These are phyloP conservation scores for Tachina grossa DNA, from an alignment of 2,888 invertebrate genomes.

Conservation along the genomic window DNA sequence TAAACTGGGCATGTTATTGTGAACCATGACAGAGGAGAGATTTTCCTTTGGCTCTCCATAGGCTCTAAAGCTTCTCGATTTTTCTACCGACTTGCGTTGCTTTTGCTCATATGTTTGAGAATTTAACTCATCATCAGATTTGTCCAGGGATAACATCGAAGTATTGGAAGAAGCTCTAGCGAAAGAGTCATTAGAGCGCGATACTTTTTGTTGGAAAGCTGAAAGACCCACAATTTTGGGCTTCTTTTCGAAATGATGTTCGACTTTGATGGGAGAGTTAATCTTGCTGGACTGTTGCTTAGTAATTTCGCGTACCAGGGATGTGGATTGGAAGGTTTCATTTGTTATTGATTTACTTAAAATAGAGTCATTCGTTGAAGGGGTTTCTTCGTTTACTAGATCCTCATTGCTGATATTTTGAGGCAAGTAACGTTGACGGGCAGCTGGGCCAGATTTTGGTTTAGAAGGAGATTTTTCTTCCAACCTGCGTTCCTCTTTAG, in stretches of 20 bases:
- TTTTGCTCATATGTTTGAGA: constrained; percentile 76
- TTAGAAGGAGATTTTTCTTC: constrained; percentile 72
- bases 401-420: constrained; percentile 83
- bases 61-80: constrained; percentile 89
- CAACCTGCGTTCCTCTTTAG: constrained; percentile 50
- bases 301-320: constrained; percentile 78
- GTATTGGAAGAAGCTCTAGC: constrained; percentile 76
- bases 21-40: constrained; percentile 67
- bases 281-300: constrained; percentile 63
- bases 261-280: constrained; percentile 46
- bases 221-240: constrained; percentile 84
- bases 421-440: constrained; percentile 85
- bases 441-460: constrained; percentile 83
- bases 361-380: constrained; percentile 68
- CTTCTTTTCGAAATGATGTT: constrained; percentile 80
- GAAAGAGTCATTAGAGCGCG: constrained; percentile 82
- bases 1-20: constrained; percentile 80
- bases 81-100: constrained; percentile 86
- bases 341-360: constrained; percentile 75
- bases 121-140: constrained; percentile 67
- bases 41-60: constrained; percentile 82
- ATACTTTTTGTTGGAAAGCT: constrained; percentile 84
- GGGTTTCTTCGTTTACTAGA: constrained; percentile 32
- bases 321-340: constrained; percentile 80
- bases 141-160: constrained; percentile 77